Evolutionary conservation across 1,140 invertebrate species (phyloP), one percentile per base, ranked within the genome.

Genomic region (Rhizoglyphus robini): DNA sequence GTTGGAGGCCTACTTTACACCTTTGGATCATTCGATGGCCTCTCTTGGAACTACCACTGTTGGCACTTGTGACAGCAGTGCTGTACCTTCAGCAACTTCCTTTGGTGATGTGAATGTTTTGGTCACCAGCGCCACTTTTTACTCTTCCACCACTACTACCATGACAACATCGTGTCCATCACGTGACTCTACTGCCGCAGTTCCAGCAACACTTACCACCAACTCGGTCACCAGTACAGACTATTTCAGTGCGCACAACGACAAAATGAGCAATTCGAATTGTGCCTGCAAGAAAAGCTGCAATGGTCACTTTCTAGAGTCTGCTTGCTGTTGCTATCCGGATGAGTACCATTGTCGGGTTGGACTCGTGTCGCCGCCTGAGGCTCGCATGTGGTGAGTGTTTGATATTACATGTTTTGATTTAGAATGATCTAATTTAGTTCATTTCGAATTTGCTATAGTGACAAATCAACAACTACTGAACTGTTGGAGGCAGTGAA

Each of bases 1-100:
- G 20, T 32, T 54, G 51, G 51, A 54, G 8, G 31, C 51, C 51
- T 54, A 54, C 51, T 54, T 54, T 54, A 54, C 51, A 32, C 51
- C 51, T 54, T n/a, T n/a, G n/a, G 36, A 41, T 41, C 8, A 41
- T 11, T 41, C 36, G 36, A 41, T 41, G 18, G 36, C 36, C n/a
- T n/a, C n/a, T n/a, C n/a, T n/a, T n/a, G n/a, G n/a, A n/a, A n/a
- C n/a, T n/a, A n/a, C n/a, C n/a, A n/a, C n/a, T n/a, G n/a, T n/a
- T n/a, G n/a, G n/a, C n/a, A n/a, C n/a, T n/a, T n/a, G n/a, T n/a
- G n/a, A n/a, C n/a, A n/a, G n/a, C n/a, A n/a, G n/a, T n/a, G n/a
- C n/a, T n/a, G n/a, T n/a, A n/a, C n/a, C n/a, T n/a, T n/a, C n/a
- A n/a, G n/a, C n/a, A n/a, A n/a, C n/a, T n/a, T n/a, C n/a, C n/a